Base-by-base conservation (phyloP, 2,888 invertebrate species). In the Pollenia angustigena region DNA sequence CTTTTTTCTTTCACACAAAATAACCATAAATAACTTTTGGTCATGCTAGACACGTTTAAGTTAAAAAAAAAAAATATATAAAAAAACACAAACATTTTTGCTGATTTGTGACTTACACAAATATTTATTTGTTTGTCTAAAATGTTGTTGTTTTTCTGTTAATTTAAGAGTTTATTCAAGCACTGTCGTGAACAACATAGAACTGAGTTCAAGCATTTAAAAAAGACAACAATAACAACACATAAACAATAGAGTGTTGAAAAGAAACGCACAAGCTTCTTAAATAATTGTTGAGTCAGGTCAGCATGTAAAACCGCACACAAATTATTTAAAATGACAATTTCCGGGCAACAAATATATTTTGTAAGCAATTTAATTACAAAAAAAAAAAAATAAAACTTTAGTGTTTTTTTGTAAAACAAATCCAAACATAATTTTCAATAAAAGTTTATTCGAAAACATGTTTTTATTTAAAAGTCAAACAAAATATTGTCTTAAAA, bases 1-100 rank as follows among this genome's bases (percentile, higher is more conserved):
- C 46, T 60, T 23, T 54, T 12, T 14, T 32, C n/a, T 12, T 8
- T 23, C n/a, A n/a, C 1, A 64, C 32, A 16, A 76, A 52, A 66
- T 76, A 68, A 10, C 11, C 54, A 60, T 60, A 81, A 81, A 81
- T 78, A 68, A 42, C 8, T 85, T 78, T 68, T 71, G 48, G 54
- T 60, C 76, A 85, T 85, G 85, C 81, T 62, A 74, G 48, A 54
- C 85, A 85, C 81, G 85, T 85, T 85, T 76, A 72, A 52, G 23
- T 2, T 76, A 62, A 71, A 82, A 58, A 62, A 71, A 82, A 58
- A 64, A 23, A 10, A n/a, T 40, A 52, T 23, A 74, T 23, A 23
- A 2, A 48, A 66, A 44, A 23, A 46, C 14, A 40, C 32, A 32
- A 32, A 32, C 32, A 32, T 56, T 62, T 32, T 78, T 62, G 71